These are phyloP conservation scores for Arrhamphus sclerolepis DNA, from an alignment of 2,797 vertebrate genomes.

Conservation along the genomic window DNA sequence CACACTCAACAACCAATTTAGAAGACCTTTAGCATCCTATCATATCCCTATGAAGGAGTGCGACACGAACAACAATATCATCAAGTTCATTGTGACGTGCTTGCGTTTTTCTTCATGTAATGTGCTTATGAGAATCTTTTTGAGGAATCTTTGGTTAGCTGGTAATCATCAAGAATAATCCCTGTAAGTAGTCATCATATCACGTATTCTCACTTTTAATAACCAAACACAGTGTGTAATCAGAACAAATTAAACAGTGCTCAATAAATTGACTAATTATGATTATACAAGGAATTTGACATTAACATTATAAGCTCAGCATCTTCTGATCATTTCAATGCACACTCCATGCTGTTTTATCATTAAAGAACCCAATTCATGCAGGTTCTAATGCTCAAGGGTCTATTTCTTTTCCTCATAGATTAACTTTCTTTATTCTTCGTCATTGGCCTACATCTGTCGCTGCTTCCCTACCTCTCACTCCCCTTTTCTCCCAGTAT, in stretches of 20 bases:
- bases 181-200: constrained; percentile 36
- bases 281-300: constrained; percentile 43
- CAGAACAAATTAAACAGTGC: constrained; percentile 42
- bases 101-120: constrained; percentile 12
- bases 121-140: constrained; percentile 4
- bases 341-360: constrained; percentile 44
- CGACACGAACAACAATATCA: constrained; percentile 7
- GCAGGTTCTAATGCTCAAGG: constrained; percentile 63
- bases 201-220: constrained; percentile 31
- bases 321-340: constrained; percentile 40
- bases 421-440: constrained; percentile 55
- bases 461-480: constrained; percentile 40
- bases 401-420: constrained; percentile 49
- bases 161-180: constrained; percentile 23
- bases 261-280: constrained; percentile 48
- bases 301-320: constrained; percentile 45
- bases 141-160: constrained; percentile 12
- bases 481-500: constrained; percentile 46
- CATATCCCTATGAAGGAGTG: constrained; percentile 16
- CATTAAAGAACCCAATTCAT: constrained; percentile 43
- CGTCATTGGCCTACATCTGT: constrained; percentile 64
- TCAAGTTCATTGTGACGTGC: constrained; percentile 3
- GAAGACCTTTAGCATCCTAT: constrained; percentile 22
- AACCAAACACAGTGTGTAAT: constrained; percentile 40
- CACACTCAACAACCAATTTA: constrained; percentile 31